Evolutionary conservation across 2,797 vertebrate genomes (phyloP), one percentile per base, ranked within the genome.

Genomic region (Ciconia nigra): DNA sequence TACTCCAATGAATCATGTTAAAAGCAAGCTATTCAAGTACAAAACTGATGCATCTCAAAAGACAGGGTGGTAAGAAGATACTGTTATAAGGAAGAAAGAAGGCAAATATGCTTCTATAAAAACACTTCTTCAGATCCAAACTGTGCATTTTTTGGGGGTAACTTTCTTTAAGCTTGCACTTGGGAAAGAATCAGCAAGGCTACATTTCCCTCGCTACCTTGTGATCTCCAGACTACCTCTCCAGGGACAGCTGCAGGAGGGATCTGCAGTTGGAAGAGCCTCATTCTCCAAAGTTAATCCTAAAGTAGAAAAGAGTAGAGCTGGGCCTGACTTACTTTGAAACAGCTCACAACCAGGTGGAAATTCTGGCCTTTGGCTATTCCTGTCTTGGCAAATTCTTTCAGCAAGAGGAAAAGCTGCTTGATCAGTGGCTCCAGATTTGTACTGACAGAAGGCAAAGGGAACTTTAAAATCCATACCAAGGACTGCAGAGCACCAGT

Each of bases 281-380:
- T 88, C 49, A 33, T 41, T 90, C 79, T 63, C 58, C 28, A 54
- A 39, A 88, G 83, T 33, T 82, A 93, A 95, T 81, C 47, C 65
- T 86, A 10, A 78, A 91, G 39, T 10, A 67, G 21, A 70, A 41
- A 66, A 10, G 5, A 82, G 33, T 24, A 92, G 63, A 71, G 15
- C 14, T 54, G 13, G 21, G 24, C 61, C 69, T 37, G 35, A 96
- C 98, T 97, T 96, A 99, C 99, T 99, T 99, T 99, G 97, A 99
- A 99, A 98, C 99, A 99, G 97, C 99, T 99, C 89, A 99, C 99
- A 35, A 99, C 99, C 90, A 99, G 98, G 63, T 98, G 98, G 94
- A 99, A 99, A 98, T 99, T 99, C 96, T 99, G 99, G 70, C 99
- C 99, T 28, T 97, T 98, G 49, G 98, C 99, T 10, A 99, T 98